Base-by-base conservation (phyloP, 1,140 invertebrate species). In the Stratiolaelaps scimitus region DNA sequence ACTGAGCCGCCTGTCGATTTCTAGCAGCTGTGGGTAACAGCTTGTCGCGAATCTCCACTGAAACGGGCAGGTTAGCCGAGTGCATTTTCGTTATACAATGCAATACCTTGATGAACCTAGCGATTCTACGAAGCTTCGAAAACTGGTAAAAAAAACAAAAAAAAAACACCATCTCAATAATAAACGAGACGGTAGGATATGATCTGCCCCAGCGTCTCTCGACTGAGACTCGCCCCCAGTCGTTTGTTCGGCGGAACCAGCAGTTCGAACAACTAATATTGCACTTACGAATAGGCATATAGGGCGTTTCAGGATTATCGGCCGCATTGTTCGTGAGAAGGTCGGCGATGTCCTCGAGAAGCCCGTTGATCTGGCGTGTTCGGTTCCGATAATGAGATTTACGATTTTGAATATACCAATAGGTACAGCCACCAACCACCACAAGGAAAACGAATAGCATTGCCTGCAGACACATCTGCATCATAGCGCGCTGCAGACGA, bases 41-140 rank as follows among this genome's bases (percentile, higher is more conserved):
- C 20, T 60, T 60, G 53, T 60, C 53, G 23, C 53, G 53, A 23
- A 60, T 60, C 20, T 60, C 53, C 53, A 60, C 53, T 60, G 53
- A 26, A 60, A 60, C 13, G 6, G 1, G 1, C 17, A 19, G 23
- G 26, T 60, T 28, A n/a, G 47, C 34, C 15, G 53, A 60, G 15
- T 60, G 47, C 19, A 6, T 48, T 20, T 48, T 4, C 26, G 4
- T 60, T 40, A 40, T 40, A 10, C 10, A 40, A 40, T 40, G 34
- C 34, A 40, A 6, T 10, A 6, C 4, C 34, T 40, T 40, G 34
- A 40, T 40, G 34, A 40, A 40, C 34, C 10, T 40, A 10, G 34
- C 10, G 10, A 40, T 10, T 40, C 10, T 40, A 10, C 10, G 5
- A 6, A 40, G 34, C 34, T 40, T 10, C 10, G 4, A 40, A 40